phyloP scores from a whole-genome alignment of 2,113 vertebrate genomes.

The Rhodinocichla rosea region DNA sequence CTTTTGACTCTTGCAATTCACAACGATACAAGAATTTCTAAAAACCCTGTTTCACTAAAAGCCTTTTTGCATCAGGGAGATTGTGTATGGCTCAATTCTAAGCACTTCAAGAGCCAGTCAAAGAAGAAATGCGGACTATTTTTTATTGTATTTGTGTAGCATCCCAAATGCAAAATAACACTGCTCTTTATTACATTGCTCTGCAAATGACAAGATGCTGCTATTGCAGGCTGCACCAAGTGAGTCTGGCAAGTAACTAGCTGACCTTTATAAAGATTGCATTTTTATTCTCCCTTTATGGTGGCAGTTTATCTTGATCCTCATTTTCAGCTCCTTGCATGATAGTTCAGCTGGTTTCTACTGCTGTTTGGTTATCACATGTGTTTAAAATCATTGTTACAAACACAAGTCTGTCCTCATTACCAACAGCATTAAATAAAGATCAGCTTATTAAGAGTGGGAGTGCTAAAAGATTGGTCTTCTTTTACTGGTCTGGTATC shows the following conservation, averaged over 20 bases:
- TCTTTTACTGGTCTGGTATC: neutral
- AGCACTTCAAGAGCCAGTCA: neutral
- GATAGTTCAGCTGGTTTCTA: neutral
- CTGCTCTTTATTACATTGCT: neutral
- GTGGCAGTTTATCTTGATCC: slow-evolving; percentile 12
- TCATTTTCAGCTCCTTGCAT: slow-evolving; percentile 32
- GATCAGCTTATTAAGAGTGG: neutral
- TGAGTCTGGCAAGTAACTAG: slow-evolving; percentile 34
- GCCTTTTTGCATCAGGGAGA: neutral
- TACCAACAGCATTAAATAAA: slow-evolving; percentile 22
- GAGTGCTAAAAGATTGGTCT: neutral
- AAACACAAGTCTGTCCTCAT: neutral
- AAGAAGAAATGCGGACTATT: neutral
- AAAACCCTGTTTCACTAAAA: neutral
- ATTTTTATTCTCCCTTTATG: slow-evolving; percentile 28
- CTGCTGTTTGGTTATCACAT: slow-evolving; percentile 16
- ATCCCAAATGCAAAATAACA: neutral
- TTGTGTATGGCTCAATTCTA: neutral
- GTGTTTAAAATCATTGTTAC: slow-evolving; percentile 53
- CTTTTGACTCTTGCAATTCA: neutral
- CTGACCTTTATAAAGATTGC: neutral
- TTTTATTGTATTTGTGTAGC: neutral
- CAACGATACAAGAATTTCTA: neutral
- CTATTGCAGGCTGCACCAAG: neutral
- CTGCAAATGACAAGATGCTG: neutral